Percentiles rank a stretch among this genome's conserved stretches.
Conservation (phyloP, 2,797 vertebrate species). For the Malurus leucopterus region DNA sequence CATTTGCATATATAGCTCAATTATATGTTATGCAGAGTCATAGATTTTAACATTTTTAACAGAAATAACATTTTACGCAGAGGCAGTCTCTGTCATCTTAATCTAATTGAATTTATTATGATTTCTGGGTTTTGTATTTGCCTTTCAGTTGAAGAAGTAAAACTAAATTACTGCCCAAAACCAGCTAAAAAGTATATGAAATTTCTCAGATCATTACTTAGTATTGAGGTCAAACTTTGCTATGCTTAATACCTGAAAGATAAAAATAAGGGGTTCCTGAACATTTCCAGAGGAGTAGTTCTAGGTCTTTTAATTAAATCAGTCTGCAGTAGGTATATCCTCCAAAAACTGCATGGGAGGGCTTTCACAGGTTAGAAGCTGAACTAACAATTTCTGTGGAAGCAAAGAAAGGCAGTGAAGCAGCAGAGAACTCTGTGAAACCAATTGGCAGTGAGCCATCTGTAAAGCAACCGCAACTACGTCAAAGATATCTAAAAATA, state of each 20-base stretch:
- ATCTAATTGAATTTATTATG: not conserved
- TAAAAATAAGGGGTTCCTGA: not conserved
- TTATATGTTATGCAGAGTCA: not conserved
- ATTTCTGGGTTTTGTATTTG: not conserved
- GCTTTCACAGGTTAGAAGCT: slow-evolving; percentile 3
- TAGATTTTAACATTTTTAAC: not conserved
- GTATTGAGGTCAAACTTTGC: not conserved
- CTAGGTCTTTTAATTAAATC: not conserved
- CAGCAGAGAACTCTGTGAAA: slow-evolving; percentile 22
- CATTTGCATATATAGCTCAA: not conserved
- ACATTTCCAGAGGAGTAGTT: not conserved
- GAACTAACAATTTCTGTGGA: not conserved
- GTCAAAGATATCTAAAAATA: slow-evolving; percentile 51
- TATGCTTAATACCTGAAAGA: not conserved
- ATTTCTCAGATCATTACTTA: not conserved
- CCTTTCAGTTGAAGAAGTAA: slow-evolving; percentile 2
- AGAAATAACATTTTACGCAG: not conserved
- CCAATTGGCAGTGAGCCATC: slow-evolving; percentile 37
- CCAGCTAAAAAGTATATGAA: not conserved
- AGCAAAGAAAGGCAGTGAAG: slow-evolving; percentile 28
- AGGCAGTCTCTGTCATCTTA: not conserved
- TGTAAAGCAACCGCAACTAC: slow-evolving; percentile 43
- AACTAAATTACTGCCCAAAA: not conserved
- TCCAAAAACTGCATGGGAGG: not conserved
- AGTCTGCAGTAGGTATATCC: not conserved